Percentiles rank a stretch among this genome's conserved stretches.
Evolutionary conservation across 2,888 invertebrate species (phyloP).

Genomic region (Scaptomyza tumidula): DNA sequence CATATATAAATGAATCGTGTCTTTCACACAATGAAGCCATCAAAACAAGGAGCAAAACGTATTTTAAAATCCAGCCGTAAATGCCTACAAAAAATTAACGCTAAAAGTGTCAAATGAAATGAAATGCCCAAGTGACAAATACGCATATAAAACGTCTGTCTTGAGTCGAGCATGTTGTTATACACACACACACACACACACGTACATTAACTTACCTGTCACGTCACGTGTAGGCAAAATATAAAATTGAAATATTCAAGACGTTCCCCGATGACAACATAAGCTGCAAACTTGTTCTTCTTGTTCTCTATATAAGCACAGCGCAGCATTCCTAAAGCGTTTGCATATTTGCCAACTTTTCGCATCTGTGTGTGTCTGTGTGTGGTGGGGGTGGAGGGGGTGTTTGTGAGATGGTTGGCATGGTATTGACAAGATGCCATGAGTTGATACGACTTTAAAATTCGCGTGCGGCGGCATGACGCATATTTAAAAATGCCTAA

Average conservation of each 20-base stretch:
- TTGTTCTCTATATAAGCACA: slow-evolving; percentile 1
- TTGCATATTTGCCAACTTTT: background rate
- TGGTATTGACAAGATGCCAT: slow-evolving; percentile 52
- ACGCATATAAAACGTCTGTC: slow-evolving; percentile 48
- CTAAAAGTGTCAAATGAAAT: slow-evolving; percentile 69
- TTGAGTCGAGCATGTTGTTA: background rate
- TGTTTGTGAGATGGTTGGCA: background rate
- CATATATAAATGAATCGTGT: background rate
- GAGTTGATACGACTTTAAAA: slow-evolving; percentile 64
- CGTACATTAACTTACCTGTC: slow-evolving; percentile 46
- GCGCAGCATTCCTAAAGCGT: slow-evolving; percentile 2
- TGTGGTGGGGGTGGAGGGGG: background rate
- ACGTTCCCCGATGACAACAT: slow-evolving; percentile 30
- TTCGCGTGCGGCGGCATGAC: slow-evolving; percentile 31
- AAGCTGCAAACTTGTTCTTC: slow-evolving; percentile 35
- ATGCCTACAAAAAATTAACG: slow-evolving; percentile 54
- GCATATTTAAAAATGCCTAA: slow-evolving; percentile 67
- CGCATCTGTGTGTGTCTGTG: background rate
- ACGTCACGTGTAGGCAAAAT: slow-evolving; percentile 75
- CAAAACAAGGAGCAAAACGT: slow-evolving; percentile 9
- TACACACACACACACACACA: slow-evolving; percentile 8
- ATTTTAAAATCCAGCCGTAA: slow-evolving; percentile 27
- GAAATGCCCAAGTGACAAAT: slow-evolving; percentile 73
- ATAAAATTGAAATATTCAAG: slow-evolving; percentile 76
- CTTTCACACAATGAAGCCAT: slow-evolving; percentile 2